Conservation (phyloP, 2,113 vertebrate species). For the Pseudopipra pipra region DNA sequence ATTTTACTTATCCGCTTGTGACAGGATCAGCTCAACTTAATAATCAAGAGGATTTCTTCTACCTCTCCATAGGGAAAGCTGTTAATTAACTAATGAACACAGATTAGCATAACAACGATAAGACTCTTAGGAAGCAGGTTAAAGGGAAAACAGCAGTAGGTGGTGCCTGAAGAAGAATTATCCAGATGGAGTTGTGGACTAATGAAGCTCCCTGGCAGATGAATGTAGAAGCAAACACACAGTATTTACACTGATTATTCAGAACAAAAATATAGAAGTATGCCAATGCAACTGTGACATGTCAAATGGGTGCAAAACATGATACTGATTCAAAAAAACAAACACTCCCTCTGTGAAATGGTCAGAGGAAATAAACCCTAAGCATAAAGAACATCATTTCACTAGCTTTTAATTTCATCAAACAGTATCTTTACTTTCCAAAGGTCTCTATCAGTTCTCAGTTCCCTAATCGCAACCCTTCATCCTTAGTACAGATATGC, state of each 20-base stretch:
- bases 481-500: not conserved
- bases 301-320: not conserved
- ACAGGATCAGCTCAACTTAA: conserved; percentile 48
- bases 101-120: conserved; percentile 12
- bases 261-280: not conserved
- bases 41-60: conserved; percentile 12
- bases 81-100: conserved; percentile 57
- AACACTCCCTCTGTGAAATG: not conserved
- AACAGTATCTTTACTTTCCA: not conserved
- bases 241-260: not conserved
- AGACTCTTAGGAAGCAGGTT: conserved; percentile 42
- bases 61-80: conserved; percentile 30
- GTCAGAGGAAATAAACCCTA: not conserved
- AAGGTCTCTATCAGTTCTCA: not conserved
- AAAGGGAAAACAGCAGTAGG: conserved; percentile 46
- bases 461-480: not conserved
- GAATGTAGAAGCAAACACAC: not conserved
- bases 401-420: not conserved
- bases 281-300: not conserved
- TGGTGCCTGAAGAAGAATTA: conserved; percentile 13
- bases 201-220: not conserved
- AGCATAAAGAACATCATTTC: not conserved
- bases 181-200: not conserved
- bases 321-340: not conserved
- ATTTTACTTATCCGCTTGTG: not conserved